Base-by-base conservation (phyloP, 2,888 invertebrate species). In the Athripsodes cinereus region DNA sequence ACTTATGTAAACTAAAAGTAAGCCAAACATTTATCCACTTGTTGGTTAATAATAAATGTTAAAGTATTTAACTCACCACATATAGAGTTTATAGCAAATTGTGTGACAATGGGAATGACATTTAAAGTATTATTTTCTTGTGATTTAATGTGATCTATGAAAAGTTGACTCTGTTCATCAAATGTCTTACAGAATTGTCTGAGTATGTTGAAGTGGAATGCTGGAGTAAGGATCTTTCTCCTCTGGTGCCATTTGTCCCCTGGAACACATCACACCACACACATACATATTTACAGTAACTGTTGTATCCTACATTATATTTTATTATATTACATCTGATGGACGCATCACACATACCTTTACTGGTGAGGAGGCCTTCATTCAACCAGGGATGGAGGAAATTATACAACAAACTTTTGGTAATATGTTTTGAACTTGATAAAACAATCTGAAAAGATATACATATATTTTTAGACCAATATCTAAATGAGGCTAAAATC, bases 141-240 rank as follows among this genome's bases (percentile, higher is more conserved):
- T n/a, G 58, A 57, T 53, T 65, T 66, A 34, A 79, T 65, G 19
- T 67, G 68, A 1, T 66, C 58, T 11, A 75, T 70, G 1, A 76
- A 63, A 35, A 65, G 61, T n/a, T 68, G 65, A 11, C 73, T 70
- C 52, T 74, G 72, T 47, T 73, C 70, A 53, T 65, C 68, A 58
- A 78, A 74, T 1, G 70, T 71, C 2, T 62, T 62, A 2, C 70
- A 66, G 62, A 74, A 78, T 62, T 71, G 68, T 50, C 78, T 74
- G 8, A 85, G 67, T 52, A 85, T 78, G 64, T 81, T 84, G 60
- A 84, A 85, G 66, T 85, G 85, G 66, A 85, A 85, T 0, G 85
- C 80, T 0, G 84, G 82, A 0, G 85, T 85, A n/a, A 86, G 67
- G 59, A 83, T 75, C 68, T 82, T 84, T 52, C 85, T 71, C n/a